Conservation (phyloP, 2,888 invertebrate genomes). For the Eristalis pertinax region DNA sequence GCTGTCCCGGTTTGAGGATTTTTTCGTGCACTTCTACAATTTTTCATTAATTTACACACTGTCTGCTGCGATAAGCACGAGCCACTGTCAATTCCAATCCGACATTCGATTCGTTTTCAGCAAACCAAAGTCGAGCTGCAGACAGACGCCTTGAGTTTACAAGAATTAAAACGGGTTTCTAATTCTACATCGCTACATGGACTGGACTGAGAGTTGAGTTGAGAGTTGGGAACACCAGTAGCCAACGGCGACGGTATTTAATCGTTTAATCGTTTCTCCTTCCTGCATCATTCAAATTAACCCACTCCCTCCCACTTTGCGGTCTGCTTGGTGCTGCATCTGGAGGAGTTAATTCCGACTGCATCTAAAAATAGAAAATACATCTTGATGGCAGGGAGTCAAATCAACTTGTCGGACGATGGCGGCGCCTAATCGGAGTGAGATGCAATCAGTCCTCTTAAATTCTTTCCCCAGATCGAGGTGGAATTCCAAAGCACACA, state of each 20-base stretch:
- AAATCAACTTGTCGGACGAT: not conserved
- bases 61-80: conserved; percentile 12
- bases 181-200: conserved; percentile 9
- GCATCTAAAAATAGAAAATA: conserved; percentile 58
- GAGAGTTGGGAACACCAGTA: conserved; percentile 37
- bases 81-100: conserved; percentile 47
- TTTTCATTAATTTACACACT: conserved; percentile 55
- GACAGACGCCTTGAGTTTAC: conserved; percentile 41
- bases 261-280: conserved; percentile 40
- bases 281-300: conserved; percentile 54
- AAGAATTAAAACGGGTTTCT: conserved; percentile 43
- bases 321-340: not conserved
- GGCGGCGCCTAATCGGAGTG: conserved; percentile 52
- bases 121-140: conserved; percentile 58
- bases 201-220: too few species aligned
- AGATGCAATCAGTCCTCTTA: conserved; percentile 50
- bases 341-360: conserved; percentile 27
- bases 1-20: not conserved
- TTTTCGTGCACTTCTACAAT: conserved; percentile 16
- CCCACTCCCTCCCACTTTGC: conserved; percentile 7
- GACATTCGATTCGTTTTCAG: conserved; percentile 56
- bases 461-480: not conserved
- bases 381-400: conserved; percentile 50
- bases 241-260: conserved; percentile 24
- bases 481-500: not conserved